A percentile compares a stretch with the other conserved stretches of the same genome.
phyloP scores from a whole-genome alignment of 2,888 invertebrate genomes.

The Tricholauxania praeusta region DNA sequence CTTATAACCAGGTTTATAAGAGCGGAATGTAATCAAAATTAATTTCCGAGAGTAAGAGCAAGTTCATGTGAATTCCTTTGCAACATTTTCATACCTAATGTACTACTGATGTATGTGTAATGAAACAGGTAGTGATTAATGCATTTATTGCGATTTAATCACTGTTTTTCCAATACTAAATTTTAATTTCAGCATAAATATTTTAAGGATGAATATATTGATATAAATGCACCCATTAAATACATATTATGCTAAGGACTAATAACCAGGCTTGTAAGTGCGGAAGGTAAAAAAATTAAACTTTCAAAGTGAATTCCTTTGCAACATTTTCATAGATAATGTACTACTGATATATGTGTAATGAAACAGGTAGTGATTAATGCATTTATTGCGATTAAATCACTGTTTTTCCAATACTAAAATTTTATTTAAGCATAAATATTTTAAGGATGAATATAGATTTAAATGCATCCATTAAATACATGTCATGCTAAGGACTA shows the following conservation, averaged over 20 bases:
- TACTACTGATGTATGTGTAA: slow-evolving; percentile 29
- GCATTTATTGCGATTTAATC: slow-evolving; percentile 40
- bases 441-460: neutral
- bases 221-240: neutral
- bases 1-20: too few relatives aligned
- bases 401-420: slow-evolving; percentile 57
- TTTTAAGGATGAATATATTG: neutral
- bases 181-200: slow-evolving; percentile 38
- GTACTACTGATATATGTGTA: slow-evolving; percentile 23
- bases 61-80: too few relatives aligned
- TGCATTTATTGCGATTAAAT: slow-evolving; percentile 34
- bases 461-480: neutral
- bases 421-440: slow-evolving; percentile 38
- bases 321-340: too few relatives aligned
- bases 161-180: slow-evolving; percentile 56
- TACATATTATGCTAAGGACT: neutral
- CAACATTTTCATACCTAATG: too few relatives aligned
- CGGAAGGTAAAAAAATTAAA: too few relatives aligned
- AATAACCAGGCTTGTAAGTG: too few relatives aligned
- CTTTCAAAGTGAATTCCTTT: too few relatives aligned
- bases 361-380: slow-evolving; percentile 48
- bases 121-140: slow-evolving; percentile 47
- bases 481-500: neutral
- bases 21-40: too few relatives aligned
- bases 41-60: too few relatives aligned